Conservation (phyloP, 2,113 vertebrate genomes). For the Nicator chloris region DNA sequence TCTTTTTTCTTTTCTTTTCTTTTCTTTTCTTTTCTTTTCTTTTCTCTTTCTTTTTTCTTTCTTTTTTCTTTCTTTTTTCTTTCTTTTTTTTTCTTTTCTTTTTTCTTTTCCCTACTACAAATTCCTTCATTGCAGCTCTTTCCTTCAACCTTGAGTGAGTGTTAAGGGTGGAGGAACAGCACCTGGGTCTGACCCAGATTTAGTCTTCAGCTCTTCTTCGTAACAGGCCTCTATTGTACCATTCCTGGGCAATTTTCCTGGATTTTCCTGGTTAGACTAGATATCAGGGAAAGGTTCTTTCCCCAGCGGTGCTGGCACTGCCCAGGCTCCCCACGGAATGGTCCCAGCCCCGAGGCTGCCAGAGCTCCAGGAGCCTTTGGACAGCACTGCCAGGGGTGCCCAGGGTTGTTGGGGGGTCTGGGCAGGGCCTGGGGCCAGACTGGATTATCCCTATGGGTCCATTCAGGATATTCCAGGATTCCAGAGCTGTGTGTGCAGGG, state of each 20-base stretch:
- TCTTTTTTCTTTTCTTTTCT: neutral
- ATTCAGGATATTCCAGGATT: neutral
- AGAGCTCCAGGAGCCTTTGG: neutral
- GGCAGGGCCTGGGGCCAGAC: accelerated
- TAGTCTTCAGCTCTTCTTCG: neutral
- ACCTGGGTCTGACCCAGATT: neutral
- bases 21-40: neutral
- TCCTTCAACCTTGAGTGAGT: neutral
- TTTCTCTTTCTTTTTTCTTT: neutral
- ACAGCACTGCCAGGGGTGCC: accelerated
- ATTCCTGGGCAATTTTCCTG: neutral
- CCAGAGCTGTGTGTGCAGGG: neutral
- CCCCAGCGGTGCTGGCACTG: neutral
- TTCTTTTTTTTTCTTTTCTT: neutral
- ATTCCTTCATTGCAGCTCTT: neutral
- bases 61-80: neutral
- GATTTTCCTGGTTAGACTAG: neutral
- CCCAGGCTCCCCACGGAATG: neutral
- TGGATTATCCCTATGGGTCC: accelerated
- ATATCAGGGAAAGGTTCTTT: neutral
- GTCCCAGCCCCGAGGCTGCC: neutral
- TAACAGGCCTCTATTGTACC: no score
- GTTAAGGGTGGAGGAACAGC: neutral
- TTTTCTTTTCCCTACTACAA: neutral
- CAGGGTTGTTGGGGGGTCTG: neutral